Evolutionary conservation across 2,888 invertebrate species (phyloP).

Genomic region (Andrena chrysosceles): DNA sequence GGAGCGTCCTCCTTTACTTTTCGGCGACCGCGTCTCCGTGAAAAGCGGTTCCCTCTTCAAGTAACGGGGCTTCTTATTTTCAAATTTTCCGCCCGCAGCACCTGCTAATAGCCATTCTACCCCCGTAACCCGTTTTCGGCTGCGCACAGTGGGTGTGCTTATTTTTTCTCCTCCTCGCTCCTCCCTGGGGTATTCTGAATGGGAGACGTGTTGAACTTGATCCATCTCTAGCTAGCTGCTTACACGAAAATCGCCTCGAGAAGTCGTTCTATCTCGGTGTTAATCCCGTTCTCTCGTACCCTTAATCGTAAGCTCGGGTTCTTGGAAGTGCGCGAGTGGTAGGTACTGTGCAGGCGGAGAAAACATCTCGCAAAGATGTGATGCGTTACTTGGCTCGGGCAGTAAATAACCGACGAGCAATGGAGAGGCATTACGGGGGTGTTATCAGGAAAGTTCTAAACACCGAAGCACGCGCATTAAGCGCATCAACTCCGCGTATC

Average conservation of each 20-base stretch:
- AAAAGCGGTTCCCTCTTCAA: conserved; percentile 31
- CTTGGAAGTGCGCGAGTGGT: no score
- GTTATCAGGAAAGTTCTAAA: conserved; percentile 62
- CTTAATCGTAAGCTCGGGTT: neutral
- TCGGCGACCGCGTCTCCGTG: neutral
- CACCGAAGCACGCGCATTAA: conserved; percentile 55
- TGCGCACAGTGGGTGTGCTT: neutral
- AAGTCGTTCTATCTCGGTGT: neutral
- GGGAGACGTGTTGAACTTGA: neutral
- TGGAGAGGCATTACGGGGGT: conserved; percentile 29
- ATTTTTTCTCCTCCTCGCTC: neutral
- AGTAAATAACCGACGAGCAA: conserved; percentile 59
- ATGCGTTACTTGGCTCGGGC: conserved; percentile 11
- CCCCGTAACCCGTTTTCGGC: conserved; percentile 5
- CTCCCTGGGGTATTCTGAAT: neutral
- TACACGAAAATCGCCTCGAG: neutral
- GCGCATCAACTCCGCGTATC: conserved; percentile 60
- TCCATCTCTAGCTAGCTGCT: neutral
- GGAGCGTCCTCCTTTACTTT: neutral
- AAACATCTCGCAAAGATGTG: neutral
- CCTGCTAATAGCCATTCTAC: conserved; percentile 9
- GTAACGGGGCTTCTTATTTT: conserved; percentile 35
- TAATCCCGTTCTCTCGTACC: neutral
- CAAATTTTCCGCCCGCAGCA: conserved; percentile 30
- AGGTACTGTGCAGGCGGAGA: no score